These are phyloP conservation scores for Phortica magna DNA, from an alignment of 2,888 invertebrate genomes.

Conservation along the genomic window DNA sequence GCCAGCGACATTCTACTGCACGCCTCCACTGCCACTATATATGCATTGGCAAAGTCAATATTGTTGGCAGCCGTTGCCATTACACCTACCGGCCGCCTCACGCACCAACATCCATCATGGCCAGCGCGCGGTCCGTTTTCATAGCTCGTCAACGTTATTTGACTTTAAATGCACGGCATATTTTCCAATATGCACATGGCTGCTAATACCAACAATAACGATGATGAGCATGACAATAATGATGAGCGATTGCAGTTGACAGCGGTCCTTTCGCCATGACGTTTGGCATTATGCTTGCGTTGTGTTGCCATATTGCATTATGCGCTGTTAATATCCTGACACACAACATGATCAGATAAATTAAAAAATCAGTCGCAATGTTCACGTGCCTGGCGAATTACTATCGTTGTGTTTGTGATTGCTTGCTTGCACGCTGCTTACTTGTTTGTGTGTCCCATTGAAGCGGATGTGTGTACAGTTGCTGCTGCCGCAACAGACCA, in stretches of 20 bases:
- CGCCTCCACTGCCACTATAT: constrained; percentile 69
- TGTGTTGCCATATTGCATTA: constrained; percentile 39
- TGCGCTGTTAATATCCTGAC: constrained; percentile 59
- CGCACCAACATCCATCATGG: constrained; percentile 42
- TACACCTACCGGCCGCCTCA: constrained; percentile 23
- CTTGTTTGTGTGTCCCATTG: constrained; percentile 37
- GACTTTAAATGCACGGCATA: constrained; percentile 59
- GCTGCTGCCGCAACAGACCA: background rate
- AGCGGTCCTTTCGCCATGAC: background rate
- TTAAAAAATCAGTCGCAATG: constrained; percentile 58
- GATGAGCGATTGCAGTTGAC: constrained; percentile 22
- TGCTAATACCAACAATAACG: constrained; percentile 31
- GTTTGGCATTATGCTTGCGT: constrained; percentile 30
- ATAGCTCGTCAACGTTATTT: constrained; percentile 48
- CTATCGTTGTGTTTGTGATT: constrained; percentile 25
- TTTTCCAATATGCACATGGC: constrained; percentile 40
- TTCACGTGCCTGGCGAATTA: constrained; percentile 21
- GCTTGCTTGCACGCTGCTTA: no score
- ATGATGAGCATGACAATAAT: constrained; percentile 35
- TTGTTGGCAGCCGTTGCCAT: constrained; percentile 61
- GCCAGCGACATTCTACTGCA: background rate
- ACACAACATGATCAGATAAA: constrained; percentile 66
- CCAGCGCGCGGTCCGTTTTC: constrained; percentile 32
- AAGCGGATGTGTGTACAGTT: background rate
- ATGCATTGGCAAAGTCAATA: constrained; percentile 72